A percentile compares a stretch with the other conserved stretches of the same genome.
phyloP scores from a whole-genome alignment of 2,888 invertebrate genomes.

The Lithosia quadra region DNA sequence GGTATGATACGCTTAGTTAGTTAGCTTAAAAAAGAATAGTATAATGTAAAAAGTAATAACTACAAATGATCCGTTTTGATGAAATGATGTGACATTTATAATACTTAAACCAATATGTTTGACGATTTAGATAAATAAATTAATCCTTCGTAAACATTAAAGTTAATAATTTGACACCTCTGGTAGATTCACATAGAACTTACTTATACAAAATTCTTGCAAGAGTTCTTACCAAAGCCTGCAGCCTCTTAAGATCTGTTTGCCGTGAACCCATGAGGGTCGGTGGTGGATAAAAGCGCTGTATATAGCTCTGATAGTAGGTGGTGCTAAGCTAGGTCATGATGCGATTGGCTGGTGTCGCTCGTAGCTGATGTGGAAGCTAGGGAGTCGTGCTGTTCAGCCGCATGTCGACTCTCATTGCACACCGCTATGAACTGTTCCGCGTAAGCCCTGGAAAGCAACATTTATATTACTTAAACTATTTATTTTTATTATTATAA shows the following conservation, averaged over 20 bases:
- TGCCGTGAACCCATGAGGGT: not conserved
- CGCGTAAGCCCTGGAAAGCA: constrained; percentile 85
- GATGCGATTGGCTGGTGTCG: constrained; percentile 62
- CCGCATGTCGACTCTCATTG: constrained; percentile 84
- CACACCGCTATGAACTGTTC: constrained; percentile 89
- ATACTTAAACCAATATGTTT: constrained; percentile 17
- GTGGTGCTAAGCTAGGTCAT: constrained; percentile 37
- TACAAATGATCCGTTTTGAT: constrained; percentile 32
- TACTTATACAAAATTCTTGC: not conserved
- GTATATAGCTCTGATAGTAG: constrained; percentile 5
- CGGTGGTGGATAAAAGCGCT: not conserved
- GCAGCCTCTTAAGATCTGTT: not conserved
- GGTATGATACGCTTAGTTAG: constrained; percentile 61
- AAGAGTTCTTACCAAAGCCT: not conserved
- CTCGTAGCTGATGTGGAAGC: constrained; percentile 72
- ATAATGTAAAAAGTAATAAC: constrained; percentile 19
- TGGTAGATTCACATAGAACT: not conserved
- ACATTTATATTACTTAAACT: constrained; percentile 17
- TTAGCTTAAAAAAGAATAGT: constrained; percentile 31
- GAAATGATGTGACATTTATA: constrained; percentile 37
- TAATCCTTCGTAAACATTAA: constrained; percentile 17
- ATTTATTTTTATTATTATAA: not conserved
- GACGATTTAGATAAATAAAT: constrained; percentile 14
- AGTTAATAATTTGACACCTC: constrained; percentile 17
- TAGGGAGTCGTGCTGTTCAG: constrained; percentile 80